phyloP scores from a whole-genome alignment of 2,113 vertebrate species.

The Meles meles region DNA sequence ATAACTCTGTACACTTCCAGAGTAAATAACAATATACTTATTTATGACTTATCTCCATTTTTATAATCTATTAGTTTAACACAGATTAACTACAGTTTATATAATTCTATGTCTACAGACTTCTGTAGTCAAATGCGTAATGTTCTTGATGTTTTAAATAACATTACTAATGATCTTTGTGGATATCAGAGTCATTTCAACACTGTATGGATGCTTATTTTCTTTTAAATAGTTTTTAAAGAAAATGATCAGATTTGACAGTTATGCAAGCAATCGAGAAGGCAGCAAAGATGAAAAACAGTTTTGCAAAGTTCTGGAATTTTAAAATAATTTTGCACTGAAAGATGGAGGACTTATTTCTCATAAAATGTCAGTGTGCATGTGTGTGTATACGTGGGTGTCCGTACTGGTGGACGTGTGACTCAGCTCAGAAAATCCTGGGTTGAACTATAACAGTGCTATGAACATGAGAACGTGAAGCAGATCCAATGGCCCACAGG shows the following conservation, averaged over 20 bases:
- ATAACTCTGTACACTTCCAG: background rate
- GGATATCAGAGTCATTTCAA: background rate
- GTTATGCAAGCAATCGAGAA: background rate
- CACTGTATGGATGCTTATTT: background rate
- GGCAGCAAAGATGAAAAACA: background rate
- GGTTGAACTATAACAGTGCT: background rate
- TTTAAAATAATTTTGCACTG: background rate
- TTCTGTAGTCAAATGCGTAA: background rate
- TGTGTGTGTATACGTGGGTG: background rate
- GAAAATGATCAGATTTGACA: background rate
- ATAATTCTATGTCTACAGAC: background rate
- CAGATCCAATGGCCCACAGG: background rate
- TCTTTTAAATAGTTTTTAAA: conserved; percentile 18
- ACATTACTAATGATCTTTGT: background rate
- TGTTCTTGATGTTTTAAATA: background rate
- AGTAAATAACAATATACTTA: background rate
- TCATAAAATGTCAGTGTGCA: background rate
- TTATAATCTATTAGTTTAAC: background rate
- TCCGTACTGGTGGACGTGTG: background rate
- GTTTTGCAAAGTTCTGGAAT: background rate
- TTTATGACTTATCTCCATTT: background rate
- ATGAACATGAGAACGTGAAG: background rate
- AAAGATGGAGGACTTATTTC: background rate
- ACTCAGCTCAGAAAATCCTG: background rate
- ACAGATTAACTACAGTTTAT: background rate